Evolutionary conservation across 2,113 vertebrate genomes (phyloP).

Genomic region (Phoxinus phoxinus): DNA sequence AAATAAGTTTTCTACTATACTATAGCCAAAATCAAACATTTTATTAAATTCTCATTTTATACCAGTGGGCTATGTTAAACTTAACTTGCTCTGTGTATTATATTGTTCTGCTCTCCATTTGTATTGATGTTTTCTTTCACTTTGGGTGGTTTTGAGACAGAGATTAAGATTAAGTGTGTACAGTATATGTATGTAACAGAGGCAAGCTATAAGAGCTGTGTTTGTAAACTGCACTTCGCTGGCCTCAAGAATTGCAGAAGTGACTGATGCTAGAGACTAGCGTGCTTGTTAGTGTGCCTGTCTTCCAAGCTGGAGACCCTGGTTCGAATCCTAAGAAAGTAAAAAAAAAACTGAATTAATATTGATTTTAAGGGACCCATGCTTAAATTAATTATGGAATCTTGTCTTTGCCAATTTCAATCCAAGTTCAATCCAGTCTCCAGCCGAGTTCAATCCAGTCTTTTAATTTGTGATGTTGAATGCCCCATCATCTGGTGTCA

Average conservation of each 20-base stretch:
- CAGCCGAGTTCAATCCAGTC: not conserved
- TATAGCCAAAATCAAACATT: too few relatives aligned
- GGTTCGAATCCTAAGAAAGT: too few relatives aligned
- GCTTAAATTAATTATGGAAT: not conserved
- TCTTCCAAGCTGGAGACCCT: too few relatives aligned
- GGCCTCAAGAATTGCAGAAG: too few relatives aligned
- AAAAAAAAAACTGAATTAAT: not conserved
- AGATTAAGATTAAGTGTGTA: too few relatives aligned
- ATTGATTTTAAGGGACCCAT: not conserved
- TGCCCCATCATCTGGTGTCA: slow-evolving; percentile 22
- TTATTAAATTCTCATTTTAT: not conserved
- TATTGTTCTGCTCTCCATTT: not conserved
- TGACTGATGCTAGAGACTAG: too few relatives aligned
- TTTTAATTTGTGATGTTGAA: not conserved
- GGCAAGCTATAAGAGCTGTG: too few relatives aligned
- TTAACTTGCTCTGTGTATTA: not conserved
- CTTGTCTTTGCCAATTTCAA: not conserved
- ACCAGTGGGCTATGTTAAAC: not conserved
- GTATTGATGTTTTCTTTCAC: not conserved
- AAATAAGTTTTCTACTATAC: not conserved
- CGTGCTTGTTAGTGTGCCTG: too few relatives aligned
- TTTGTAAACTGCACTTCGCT: too few relatives aligned
- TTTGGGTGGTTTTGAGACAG: too few relatives aligned
- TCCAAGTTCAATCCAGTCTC: not conserved
- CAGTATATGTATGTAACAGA: too few relatives aligned